Base-by-base conservation (phyloP, 1,140 invertebrate species). In the Mya arenaria region DNA sequence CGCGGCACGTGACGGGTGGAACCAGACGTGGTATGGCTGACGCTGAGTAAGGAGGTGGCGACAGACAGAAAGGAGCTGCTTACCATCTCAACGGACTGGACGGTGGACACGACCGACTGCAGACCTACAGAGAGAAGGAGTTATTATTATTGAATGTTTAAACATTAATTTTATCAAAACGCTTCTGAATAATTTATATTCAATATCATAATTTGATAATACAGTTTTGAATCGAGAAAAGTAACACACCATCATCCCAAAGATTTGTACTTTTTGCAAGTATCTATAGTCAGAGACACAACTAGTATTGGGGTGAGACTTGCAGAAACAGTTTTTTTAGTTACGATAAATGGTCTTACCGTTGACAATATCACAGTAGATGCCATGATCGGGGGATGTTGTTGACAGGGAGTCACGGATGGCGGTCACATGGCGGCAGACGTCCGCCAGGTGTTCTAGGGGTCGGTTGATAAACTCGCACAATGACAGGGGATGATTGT, bases 401-500 rank as follows among this genome's bases (percentile, higher is more conserved):
- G 56, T 39, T 39, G 55, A 44, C 0, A 58, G 60, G 6, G 72
- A 62, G 1, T 1, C 37, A 19, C 8, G 48, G 32, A 75, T 48
- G 25, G 34, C 34, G 56, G 41, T 56, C 15, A 75, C 56, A 0
- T 62, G 56, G 37, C 72, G 56, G 28, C 36, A 75, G 17, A 63
- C 6, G 4, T 75, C 72, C 36, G 44, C 56, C 32, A 75, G 19
- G 37, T 75, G 72, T 8, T 60, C 6, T 1, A 75, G 56, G 1
- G 72, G 72, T 28, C 72, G 55, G 55, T 75, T 75, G 8, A 75
- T 36, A 30, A 75, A 75, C 8, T 75, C 72, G 34, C 58, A 60
- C 36, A 75, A 25, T n/a, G 10, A 52, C 15, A 63, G 23, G n/a
- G 60, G 56, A 25, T 36, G 60, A 25, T 48, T 58, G n/a, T 75